Conservation (phyloP, 64 coral and sea anemone genomes). For the Montipora efflorescens region DNA sequence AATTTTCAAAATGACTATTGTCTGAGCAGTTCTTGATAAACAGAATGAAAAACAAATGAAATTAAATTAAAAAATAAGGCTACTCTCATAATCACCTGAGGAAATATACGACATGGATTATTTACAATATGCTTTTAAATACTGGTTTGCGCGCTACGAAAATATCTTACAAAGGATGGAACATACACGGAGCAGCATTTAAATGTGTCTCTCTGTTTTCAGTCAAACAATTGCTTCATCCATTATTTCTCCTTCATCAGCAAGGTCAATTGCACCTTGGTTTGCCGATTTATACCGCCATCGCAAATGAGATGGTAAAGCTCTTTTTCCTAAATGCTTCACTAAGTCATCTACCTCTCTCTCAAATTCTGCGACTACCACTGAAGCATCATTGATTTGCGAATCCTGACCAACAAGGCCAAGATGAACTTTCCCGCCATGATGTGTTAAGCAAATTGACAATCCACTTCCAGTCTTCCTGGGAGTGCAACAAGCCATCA, state of each 20-base stretch:
- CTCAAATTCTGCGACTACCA: constrained; percentile 83
- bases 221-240: background rate
- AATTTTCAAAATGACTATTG: too few relatives aligned
- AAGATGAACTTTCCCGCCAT: constrained; percentile 72
- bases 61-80: too few relatives aligned
- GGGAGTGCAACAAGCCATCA: constrained; percentile 82
- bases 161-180: too few relatives aligned
- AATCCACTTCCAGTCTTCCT: constrained; percentile 66
- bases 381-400: constrained; percentile 51
- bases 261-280: constrained; percentile 15
- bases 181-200: background rate
- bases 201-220: background rate
- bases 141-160: too few relatives aligned
- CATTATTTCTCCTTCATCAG: background rate
- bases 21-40: too few relatives aligned
- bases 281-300: constrained; percentile 20
- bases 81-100: too few relatives aligned
- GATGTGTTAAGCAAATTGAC: constrained; percentile 75
- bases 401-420: constrained; percentile 61
- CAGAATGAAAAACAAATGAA: too few relatives aligned
- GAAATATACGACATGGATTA: too few relatives aligned
- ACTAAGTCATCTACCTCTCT: constrained; percentile 74
- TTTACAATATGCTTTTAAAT: too few relatives aligned
- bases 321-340: constrained; percentile 76
- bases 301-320: constrained; percentile 84